phyloP scores from a whole-genome alignment of 2,888 invertebrate genomes.

The Horisme vitalbata region DNA sequence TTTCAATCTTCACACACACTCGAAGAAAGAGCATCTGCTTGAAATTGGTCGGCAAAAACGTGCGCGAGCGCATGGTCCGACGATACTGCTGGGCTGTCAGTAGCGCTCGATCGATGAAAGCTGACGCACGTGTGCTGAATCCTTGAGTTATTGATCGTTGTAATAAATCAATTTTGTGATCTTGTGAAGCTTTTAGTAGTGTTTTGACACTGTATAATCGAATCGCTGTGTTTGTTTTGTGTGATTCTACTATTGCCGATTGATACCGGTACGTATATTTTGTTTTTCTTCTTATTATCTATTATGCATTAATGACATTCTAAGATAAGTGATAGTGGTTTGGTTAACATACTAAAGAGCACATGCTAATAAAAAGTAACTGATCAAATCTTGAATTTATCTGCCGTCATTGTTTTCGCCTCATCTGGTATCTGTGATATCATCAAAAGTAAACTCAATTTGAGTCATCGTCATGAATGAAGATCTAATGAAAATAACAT shows the following conservation, averaged over 20 bases:
- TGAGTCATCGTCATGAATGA: conserved; percentile 46
- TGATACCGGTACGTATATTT: conserved; percentile 44
- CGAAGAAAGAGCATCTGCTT: conserved; percentile 34
- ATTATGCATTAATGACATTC: conserved; percentile 46
- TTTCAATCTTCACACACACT: conserved; percentile 15
- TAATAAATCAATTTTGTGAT: conserved; percentile 54
- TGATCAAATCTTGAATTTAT: conserved; percentile 5
- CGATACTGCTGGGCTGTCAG: conserved; percentile 64
- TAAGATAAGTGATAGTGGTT: conserved; percentile 72
- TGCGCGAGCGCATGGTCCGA: conserved; percentile 70
- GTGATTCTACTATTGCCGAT: conserved; percentile 17
- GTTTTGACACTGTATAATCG: conserved; percentile 34
- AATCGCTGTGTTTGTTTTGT: conserved; percentile 43
- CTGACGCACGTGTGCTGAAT: conserved; percentile 40
- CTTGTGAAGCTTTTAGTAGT: conserved; percentile 39
- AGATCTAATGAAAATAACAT: conserved; percentile 44
- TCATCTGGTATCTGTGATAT: conserved; percentile 29
- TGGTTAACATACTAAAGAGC: conserved; percentile 36
- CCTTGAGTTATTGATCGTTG: conserved; percentile 56
- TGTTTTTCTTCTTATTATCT: conserved; percentile 39
- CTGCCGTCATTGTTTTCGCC: neutral
- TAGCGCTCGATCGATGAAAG: conserved; percentile 71
- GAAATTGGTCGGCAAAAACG: conserved; percentile 50
- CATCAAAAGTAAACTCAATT: conserved; percentile 43
- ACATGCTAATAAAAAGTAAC: conserved; percentile 15